Base-by-base conservation (phyloP, 2,888 invertebrate species). In the Ceramica pisi region DNA sequence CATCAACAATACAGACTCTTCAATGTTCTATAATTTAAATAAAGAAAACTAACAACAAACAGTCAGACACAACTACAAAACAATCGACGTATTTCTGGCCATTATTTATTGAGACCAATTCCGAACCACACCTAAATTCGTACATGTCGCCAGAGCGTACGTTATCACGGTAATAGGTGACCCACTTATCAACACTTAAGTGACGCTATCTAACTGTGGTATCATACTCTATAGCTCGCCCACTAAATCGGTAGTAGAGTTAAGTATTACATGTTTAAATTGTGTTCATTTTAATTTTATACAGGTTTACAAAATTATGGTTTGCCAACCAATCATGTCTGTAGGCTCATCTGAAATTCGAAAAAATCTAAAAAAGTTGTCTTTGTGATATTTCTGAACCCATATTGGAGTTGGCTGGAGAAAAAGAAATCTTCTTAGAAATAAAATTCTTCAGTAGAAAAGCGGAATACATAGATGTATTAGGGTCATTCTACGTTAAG, bases 171-270 rank as follows among this genome's bases (percentile, higher is more conserved):
- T 89, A 90, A 89, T 90, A 86, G 88, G 87, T 92, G 93, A 93
- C 94, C 93, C 83, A 94, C 88, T 90, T 94, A 87, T 82, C 85
- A 80, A 88, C 91, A 93, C 92, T 92, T 89, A 77, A 81, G 89
- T 86, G 84, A 84, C 87, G 87, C 86, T 92, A 92, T 93, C 92
- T 89, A 82, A 78, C 71, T 78, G 78, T 82, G 84, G 83, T 92
- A 91, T 91, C 90, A 87, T 73, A 71, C 73, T 67, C 53, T 65
- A 73, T 26, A 64, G 56, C 35, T 26, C 50, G 62, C 75, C 70
- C 77, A 82, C 79, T 75, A 84, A 78, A 81, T 74, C 78, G 71
- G 75, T 80, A 71, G 70, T 80, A 16, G 35, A 73, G 35, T 64
- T 74, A 62, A 76, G 57, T 65, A 57, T n/a, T 72, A 51, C 41